Evolutionary conservation across 2,113 vertebrate genomes (phyloP), one percentile per base, ranked within the genome.

Genomic region (Rhinoderma darwinii): DNA sequence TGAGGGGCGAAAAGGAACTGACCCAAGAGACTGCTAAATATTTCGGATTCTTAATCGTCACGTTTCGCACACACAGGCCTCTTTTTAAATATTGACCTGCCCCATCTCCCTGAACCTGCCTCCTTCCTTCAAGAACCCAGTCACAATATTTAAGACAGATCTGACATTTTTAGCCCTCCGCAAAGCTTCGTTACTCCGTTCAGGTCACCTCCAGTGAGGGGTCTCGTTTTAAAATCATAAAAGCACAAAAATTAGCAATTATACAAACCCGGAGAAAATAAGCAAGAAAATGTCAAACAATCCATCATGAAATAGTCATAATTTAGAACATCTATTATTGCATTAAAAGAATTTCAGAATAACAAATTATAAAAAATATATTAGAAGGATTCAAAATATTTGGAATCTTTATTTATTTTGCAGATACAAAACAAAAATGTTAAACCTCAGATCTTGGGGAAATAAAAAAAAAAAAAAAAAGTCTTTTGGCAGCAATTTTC

Each of bases 21-120:
- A 68, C 76, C 76, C 84, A 72, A 72, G 84, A 80, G 61, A 70
- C 61, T 37, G 47, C 44, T 14, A 79, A 17, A 86, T 86, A 86
- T 72, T 86, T 79, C 9, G 63, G 44, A 86, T 80, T 70, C 84
- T 80, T 54, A 72, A 39, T 80, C n/a, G n/a, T n/a, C 44, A 80
- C 47, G 25, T 41, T 30, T 72, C 44, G 54, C 47, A 25, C 51
- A 84, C 70, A 75, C 50, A 84, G 51, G 83, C 7, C 56, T 75
- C 83, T 84, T 75, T 61, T 75, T 39, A 54, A 44, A 84, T 56
- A 44, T 27, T 30, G 72, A 84, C 50, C 72, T 30, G 51, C 54
- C 70, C 83, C 51, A 20, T 75, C n/a, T 84, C 37, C 44, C 75
- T 32, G 15, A 35, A 72, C 30, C 18, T 51, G 41, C 82, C 82